A percentile compares a stretch with the other conserved stretches of the same genome.
phyloP scores from a whole-genome alignment of 64 coral and sea anemone genomes.

The Stylophora pistillata region DNA sequence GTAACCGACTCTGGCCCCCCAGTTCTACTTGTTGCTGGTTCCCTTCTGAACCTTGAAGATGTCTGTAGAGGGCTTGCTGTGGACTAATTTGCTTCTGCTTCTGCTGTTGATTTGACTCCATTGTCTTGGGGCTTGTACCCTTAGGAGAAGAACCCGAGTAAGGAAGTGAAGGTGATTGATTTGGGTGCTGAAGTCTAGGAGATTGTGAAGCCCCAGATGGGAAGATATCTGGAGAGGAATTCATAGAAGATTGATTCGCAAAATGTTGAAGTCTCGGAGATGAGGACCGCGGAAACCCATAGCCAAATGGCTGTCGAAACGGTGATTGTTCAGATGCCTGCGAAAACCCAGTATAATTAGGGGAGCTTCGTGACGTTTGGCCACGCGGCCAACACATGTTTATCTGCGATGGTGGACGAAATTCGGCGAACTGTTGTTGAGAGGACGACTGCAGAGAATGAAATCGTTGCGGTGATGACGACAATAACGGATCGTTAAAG shows the following conservation, averaged over 20 bases:
- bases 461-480: slow-evolving; percentile 87
- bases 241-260: slow-evolving; percentile 66
- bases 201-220: slow-evolving; percentile 65
- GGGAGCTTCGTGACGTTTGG: slow-evolving; percentile 63
- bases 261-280: slow-evolving; percentile 95
- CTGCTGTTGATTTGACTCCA: slow-evolving; percentile 52
- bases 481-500: slow-evolving; percentile 87
- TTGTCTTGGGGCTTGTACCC: slow-evolving; percentile 68
- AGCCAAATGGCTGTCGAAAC: slow-evolving; percentile 80
- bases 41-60: slow-evolving; percentile 33
- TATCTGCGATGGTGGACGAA: slow-evolving; percentile 75
- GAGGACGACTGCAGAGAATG: slow-evolving; percentile 44
- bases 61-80: slow-evolving; percentile 44
- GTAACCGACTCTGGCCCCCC: slow-evolving; percentile 44
- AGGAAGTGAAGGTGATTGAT: slow-evolving; percentile 50
- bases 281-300: slow-evolving; percentile 73
- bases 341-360: slow-evolving; percentile 37
- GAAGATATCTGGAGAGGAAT: slow-evolving; percentile 61
- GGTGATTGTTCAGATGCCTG: slow-evolving; percentile 55
- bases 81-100: slow-evolving; percentile 82
- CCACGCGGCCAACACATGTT: slow-evolving; percentile 76
- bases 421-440: slow-evolving; percentile 73
- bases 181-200: slow-evolving; percentile 59
- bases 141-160: slow-evolving; percentile 75
- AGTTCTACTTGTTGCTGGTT: slow-evolving; percentile 77